These are phyloP conservation scores for Drosophila paucipuncta DNA, from an alignment of 2,888 invertebrate genomes.

Conservation along the genomic window DNA sequence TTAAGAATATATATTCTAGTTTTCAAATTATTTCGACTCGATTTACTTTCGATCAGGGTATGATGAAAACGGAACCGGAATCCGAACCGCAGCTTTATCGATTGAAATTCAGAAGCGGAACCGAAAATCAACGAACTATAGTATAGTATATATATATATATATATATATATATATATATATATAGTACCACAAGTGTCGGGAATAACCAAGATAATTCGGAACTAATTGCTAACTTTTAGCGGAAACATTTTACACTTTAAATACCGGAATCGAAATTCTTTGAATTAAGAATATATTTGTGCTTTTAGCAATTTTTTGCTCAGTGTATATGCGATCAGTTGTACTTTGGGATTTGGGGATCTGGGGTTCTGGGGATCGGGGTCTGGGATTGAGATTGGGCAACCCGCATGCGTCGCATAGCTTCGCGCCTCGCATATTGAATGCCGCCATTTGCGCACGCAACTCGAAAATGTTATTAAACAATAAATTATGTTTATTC, in stretches of 20 bases:
- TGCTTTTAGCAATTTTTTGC: background rate
- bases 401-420: slow-evolving; percentile 55
- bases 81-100: background rate
- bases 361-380: slow-evolving; percentile 15
- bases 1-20: background rate
- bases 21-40: background rate
- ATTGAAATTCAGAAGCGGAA: background rate
- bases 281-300: background rate
- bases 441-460: slow-evolving; percentile 57
- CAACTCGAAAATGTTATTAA: slow-evolving; percentile 57
- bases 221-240: background rate
- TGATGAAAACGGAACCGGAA: background rate
- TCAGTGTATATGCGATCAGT: background rate
- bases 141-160: background rate
- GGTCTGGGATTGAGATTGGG: background rate
- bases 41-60: background rate
- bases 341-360: background rate
- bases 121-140: background rate
- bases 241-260: background rate
- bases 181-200: background rate
- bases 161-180: background rate
- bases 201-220: background rate
- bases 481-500: slow-evolving; percentile 77
- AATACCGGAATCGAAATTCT: background rate
- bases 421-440: slow-evolving; percentile 65